phyloP scores from a whole-genome alignment of 37 sponge, comb jelly and placozoan species.

The Sycon ciliatum region DNA sequence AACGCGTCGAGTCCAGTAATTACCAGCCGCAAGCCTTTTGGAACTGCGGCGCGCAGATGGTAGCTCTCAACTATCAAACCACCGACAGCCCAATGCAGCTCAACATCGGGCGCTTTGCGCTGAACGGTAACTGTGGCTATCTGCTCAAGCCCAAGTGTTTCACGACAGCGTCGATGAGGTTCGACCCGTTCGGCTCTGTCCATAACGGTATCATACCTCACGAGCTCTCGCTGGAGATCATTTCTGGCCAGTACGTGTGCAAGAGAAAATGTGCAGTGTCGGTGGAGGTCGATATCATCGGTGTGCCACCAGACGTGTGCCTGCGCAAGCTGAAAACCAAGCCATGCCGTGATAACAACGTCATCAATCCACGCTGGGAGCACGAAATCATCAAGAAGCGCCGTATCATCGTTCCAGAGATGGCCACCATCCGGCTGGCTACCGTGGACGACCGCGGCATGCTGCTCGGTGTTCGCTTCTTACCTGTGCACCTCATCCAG shows the following conservation, averaged over 20 bases:
- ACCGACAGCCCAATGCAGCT: constrained; percentile 63
- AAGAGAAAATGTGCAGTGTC: constrained; percentile 40
- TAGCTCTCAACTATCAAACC: constrained; percentile 86
- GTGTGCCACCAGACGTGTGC: constrained; percentile 70
- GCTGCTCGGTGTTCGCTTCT: constrained; percentile 59
- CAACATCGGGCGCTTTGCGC: constrained; percentile 76
- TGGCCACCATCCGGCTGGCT: constrained; percentile 62
- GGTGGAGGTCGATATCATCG: constrained; percentile 70
- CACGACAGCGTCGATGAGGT: no score
- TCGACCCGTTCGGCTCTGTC: no score
- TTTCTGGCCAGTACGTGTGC: constrained; percentile 66
- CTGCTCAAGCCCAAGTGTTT: constrained; percentile 81
- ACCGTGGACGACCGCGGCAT: constrained; percentile 63
- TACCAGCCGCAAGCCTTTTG: constrained; percentile 73
- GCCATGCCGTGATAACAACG: constrained; percentile 46
- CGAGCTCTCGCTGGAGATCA: no score
- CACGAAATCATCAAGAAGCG: no score
- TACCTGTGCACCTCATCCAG: constrained; percentile 64
- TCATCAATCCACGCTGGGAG: constrained; percentile 51
- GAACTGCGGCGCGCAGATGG: constrained; percentile 88
- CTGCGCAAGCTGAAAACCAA: constrained; percentile 53
- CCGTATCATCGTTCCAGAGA: constrained; percentile 74
- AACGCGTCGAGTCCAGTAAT: constrained; percentile 70
- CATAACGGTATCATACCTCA: no score
- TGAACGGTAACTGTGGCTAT: constrained; percentile 52